A percentile compares a stretch with the other conserved stretches of the same genome.
phyloP scores from a whole-genome alignment of 2,888 invertebrate genomes.

The Abscondita cerata region DNA sequence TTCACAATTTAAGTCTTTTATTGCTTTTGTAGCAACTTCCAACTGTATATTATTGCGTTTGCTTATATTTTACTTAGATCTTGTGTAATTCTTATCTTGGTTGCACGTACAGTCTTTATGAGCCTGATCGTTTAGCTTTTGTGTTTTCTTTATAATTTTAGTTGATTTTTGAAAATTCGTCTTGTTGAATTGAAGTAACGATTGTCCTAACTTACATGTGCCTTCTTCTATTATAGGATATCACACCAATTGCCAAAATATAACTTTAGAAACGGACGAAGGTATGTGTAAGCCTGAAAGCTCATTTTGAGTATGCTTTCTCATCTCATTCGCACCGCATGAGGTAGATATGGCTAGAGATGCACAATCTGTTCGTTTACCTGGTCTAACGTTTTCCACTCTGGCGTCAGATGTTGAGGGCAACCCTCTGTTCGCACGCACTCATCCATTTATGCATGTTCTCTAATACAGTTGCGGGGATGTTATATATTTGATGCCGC shows the following conservation, averaged over 20 bases:
- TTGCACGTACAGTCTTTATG: slow-evolving; percentile 18
- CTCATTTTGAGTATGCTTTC: slow-evolving; percentile 47
- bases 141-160: slow-evolving; percentile 19
- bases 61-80: too few relatives aligned
- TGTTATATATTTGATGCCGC: slow-evolving; percentile 35
- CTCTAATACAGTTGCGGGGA: slow-evolving; percentile 41
- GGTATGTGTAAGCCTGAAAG: slow-evolving; percentile 52
- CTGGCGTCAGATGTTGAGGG: slow-evolving; percentile 38
- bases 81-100: background rate
- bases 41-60: background rate
- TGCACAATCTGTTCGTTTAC: slow-evolving; percentile 39
- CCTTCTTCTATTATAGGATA: slow-evolving; percentile 58
- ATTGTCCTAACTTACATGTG: slow-evolving; percentile 49
- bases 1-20: slow-evolving; percentile 18
- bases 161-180: slow-evolving; percentile 19
- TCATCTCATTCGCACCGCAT: slow-evolving; percentile 36
- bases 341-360: slow-evolving; percentile 35
- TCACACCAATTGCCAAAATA: slow-evolving; percentile 59
- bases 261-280: slow-evolving; percentile 57
- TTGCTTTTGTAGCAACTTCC: slow-evolving; percentile 12
- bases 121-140: slow-evolving; percentile 14
- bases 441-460: slow-evolving; percentile 50
- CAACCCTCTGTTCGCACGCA: slow-evolving; percentile 43
- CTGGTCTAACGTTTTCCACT: slow-evolving; percentile 34
- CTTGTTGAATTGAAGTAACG: slow-evolving; percentile 20